Conservation (phyloP, 2,888 invertebrate species). For the Limnephilus marmoratus region DNA sequence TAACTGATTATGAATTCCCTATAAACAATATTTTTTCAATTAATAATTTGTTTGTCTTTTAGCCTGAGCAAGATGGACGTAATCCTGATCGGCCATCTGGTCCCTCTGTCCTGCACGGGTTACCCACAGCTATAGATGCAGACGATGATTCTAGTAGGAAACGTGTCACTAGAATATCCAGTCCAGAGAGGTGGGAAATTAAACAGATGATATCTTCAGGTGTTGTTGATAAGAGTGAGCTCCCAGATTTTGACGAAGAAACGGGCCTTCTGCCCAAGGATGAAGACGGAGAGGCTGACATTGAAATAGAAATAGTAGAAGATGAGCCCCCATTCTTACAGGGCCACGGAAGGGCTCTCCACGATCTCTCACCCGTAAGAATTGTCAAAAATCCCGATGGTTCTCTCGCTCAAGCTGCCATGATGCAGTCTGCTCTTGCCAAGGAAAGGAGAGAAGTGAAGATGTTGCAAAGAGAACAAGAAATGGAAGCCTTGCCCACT, state of each 20-base stretch:
- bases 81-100: constrained; percentile 94
- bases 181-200: constrained; percentile 98
- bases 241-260: constrained; percentile 98
- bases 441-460: constrained; percentile 98
- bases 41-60: constrained; percentile 21
- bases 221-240: constrained; percentile 93
- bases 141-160: constrained; percentile 90
- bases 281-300: constrained; percentile 96
- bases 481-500: constrained; percentile 90
- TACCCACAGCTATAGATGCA: constrained; percentile 80
- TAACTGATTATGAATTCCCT: not conserved
- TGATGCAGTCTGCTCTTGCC: constrained; percentile 99
- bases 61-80: constrained; percentile 84
- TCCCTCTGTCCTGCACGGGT: constrained; percentile 77
- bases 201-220: constrained; percentile 98
- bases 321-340: constrained; percentile 98
- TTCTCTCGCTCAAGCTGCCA: constrained; percentile 98
- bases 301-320: constrained; percentile 98
- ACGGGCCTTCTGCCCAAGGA: constrained; percentile 94
- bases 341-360: constrained; percentile 93
- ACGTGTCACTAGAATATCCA: constrained; percentile 93
- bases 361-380: constrained; percentile 94
- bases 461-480: constrained; percentile 95
- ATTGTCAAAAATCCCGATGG: constrained; percentile 99
- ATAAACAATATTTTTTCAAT: not conserved